Evolutionary conservation across 2,888 invertebrate species (phyloP).

Genomic region (Venusia cambrica): DNA sequence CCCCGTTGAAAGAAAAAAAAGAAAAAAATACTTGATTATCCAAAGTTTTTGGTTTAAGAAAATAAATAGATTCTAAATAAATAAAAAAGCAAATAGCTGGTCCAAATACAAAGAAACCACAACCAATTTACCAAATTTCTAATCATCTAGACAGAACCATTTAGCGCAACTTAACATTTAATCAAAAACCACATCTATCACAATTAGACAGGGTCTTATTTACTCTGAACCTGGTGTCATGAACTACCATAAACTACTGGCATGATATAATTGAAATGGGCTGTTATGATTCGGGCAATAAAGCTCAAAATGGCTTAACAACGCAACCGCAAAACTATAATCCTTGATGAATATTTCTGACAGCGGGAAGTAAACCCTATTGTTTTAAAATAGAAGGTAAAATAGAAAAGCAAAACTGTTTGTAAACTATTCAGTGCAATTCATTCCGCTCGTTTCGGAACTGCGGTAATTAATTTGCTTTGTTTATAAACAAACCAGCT

Average conservation of each 20-base stretch:
- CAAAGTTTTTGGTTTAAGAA: no score
- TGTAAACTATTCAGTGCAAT: constrained; percentile 22
- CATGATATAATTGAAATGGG: constrained; percentile 2
- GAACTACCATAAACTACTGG: constrained; percentile 3
- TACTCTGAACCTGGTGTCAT: constrained; percentile 2
- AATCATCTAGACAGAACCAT: constrained; percentile 12
- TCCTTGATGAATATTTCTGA: background rate
- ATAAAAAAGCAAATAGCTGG: constrained; percentile 1
- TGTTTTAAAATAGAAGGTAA: constrained; percentile 1
- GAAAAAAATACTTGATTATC: no score
- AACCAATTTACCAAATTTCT: constrained; percentile 16
- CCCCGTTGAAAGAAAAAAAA: no score
- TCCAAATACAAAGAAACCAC: constrained; percentile 6
- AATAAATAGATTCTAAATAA: no score
- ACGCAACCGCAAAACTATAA: constrained; percentile 1
- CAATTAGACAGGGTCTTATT: constrained; percentile 9
- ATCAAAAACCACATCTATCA: constrained; percentile 17
- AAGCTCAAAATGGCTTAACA: constrained; percentile 7
- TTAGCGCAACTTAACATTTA: constrained; percentile 7
- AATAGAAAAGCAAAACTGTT: constrained; percentile 6
- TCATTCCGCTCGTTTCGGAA: constrained; percentile 14
- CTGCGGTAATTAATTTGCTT: constrained; percentile 26
- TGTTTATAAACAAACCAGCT: constrained; percentile 23
- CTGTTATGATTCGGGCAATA: constrained; percentile 1
- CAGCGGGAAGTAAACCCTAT: background rate